These are phyloP conservation scores for Pristionchus fissidentatus DNA, from an alignment of 2,888 invertebrate genomes.

Conservation along the genomic window DNA sequence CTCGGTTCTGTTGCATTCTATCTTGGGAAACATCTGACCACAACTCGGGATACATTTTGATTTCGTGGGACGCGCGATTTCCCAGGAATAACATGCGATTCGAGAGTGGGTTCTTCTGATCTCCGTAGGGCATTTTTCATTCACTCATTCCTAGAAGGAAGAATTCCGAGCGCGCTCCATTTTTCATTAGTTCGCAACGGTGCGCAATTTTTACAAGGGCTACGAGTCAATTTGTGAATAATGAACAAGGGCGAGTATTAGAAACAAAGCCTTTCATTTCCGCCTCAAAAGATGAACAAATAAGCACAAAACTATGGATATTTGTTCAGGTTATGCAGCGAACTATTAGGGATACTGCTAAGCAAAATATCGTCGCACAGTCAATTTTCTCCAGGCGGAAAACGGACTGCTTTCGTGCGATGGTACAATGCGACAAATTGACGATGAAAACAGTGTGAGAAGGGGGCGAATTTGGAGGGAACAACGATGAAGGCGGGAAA, in stretches of 20 bases:
- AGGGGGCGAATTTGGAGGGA: neutral
- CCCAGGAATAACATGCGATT: too few species aligned
- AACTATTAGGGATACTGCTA: too few species aligned
- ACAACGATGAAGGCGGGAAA: neutral
- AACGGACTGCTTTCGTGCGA: too few species aligned
- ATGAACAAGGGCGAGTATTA: too few species aligned
- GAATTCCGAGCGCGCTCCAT: constrained; percentile 16
- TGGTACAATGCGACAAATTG: neutral
- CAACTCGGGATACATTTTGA: too few species aligned
- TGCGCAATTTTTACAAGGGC: neutral
- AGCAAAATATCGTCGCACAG: neutral
- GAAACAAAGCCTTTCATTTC: too few species aligned
- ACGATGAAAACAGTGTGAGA: neutral
- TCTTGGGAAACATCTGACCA: neutral
- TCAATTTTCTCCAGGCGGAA: neutral
- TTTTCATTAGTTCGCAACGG: constrained; percentile 13
- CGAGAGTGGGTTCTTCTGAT: constrained; percentile 40
- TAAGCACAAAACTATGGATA: too few species aligned
- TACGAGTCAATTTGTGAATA: neutral
- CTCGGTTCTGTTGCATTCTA: too few species aligned
- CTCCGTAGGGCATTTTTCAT: neutral
- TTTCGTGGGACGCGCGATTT: too few species aligned
- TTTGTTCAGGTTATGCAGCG: too few species aligned
- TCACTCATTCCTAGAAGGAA: constrained; percentile 24
- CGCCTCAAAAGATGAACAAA: too few species aligned